Conservation (phyloP, 2,113 vertebrate species). For the Barnardius zonarius region DNA sequence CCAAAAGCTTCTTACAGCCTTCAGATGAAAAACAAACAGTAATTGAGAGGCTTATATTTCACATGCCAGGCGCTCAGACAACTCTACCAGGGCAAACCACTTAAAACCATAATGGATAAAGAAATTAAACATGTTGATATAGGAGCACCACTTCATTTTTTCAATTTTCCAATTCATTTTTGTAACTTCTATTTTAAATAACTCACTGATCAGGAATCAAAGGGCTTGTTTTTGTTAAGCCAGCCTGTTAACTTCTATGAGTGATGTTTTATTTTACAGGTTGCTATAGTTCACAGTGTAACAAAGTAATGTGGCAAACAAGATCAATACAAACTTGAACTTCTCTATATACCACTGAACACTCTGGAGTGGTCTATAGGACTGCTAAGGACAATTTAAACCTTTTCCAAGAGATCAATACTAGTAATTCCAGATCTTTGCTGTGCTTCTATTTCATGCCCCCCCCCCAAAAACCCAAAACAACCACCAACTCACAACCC, state of each 20-base stretch:
- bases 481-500: not conserved
- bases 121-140: not conserved
- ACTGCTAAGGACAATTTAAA: not conserved
- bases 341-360: not conserved
- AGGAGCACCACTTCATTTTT: not conserved
- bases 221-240: not conserved
- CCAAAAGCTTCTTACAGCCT: not conserved
- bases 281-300: not conserved
- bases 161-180: not conserved
- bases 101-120: not conserved
- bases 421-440: not conserved
- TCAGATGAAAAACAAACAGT: not conserved
- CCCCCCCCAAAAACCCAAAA: too few relatives aligned
- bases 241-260: not conserved
- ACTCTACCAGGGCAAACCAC: not conserved
- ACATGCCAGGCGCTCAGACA: not conserved
- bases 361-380: not conserved
- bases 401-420: not conserved
- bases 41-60: not conserved
- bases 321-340: not conserved
- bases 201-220: not conserved
- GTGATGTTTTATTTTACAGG: not conserved
- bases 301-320: not conserved
- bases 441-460: not conserved
- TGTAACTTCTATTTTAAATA: not conserved